Conservation (phyloP, 1,140 invertebrate genomes). For the Neodiprion lecontei region DNA sequence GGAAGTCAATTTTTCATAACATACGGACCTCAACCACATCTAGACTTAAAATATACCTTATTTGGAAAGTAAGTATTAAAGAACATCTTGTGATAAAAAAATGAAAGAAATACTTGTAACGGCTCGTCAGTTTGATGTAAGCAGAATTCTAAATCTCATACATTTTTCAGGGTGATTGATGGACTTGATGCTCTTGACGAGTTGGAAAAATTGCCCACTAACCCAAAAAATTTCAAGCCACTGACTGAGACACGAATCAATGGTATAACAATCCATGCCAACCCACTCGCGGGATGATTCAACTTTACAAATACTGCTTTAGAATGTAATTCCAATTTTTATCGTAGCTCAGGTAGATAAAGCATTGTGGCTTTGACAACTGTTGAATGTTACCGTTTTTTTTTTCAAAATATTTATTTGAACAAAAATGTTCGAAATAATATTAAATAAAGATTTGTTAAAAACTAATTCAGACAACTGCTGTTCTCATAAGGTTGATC, state of each 20-base stretch:
- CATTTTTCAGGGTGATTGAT: constrained; percentile 89
- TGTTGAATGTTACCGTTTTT: neutral
- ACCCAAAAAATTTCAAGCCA: constrained; percentile 91
- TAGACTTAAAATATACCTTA: constrained; percentile 96
- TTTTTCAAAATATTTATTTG: constrained; percentile 8
- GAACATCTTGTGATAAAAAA: neutral
- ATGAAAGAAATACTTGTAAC: constrained; percentile 12
- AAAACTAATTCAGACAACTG: no score
- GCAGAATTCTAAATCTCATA: constrained; percentile 23
- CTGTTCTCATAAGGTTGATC: no score
- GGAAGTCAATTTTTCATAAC: constrained; percentile 98
- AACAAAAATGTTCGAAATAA: no score
- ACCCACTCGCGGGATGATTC: constrained; percentile 83
- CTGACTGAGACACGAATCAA: constrained; percentile 86
- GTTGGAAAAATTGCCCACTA: constrained; percentile 93
- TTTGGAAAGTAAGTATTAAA: constrained; percentile 85
- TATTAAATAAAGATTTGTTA: no score
- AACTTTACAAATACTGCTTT: neutral
- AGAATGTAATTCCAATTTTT: neutral
- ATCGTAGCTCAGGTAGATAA: neutral
- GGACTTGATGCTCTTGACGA: constrained; percentile 96
- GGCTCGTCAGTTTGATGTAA: neutral
- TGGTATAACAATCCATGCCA: constrained; percentile 93
- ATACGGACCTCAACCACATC: constrained; percentile 91
- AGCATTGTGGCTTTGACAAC: neutral